Evolutionary conservation across 2,797 vertebrate species (phyloP), one percentile per base, ranked within the genome.

Genomic region (Chaetodon trifasciatus): DNA sequence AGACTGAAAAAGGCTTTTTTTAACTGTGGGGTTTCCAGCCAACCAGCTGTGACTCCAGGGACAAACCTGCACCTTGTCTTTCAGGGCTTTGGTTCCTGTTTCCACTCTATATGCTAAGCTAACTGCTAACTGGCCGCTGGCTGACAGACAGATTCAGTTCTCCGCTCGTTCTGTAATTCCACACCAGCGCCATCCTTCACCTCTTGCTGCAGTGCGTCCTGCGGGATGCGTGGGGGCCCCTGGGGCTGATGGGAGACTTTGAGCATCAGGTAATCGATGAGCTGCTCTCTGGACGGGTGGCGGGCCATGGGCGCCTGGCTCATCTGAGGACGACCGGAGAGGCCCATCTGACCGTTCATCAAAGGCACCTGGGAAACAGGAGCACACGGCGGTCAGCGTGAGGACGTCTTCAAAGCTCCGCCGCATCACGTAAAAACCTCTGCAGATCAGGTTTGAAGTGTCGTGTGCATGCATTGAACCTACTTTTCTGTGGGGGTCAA

Each of bases 211-310:
- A 96, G 84, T 37, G 95, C 3, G 49, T 99, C 97, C 0, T 96
- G 96, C 12, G 95, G 92, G 84, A 91, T 86, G 71, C 97, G 97
- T 0, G 95, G 88, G 71, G 96, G 91, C 61, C 95, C 97, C 71
- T 94, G 97, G 35, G 97, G 90, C 86, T 96, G 97, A 78, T 95
- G 97, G 81, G 97, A 97, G 87, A 98, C 98, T 95, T 99, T 99
- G 88, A 98, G 95, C 97, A 98, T 98, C 93, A 98, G 93, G 88
- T 98, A 99, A 93, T 99, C 98, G 50, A 99, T 98, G 88, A 99
- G 95, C 93, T 99, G 97, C 89, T 99, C 98, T 94, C 97, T 95
- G 92, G 98, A 98, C 1, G 97, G 97, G 93, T 98, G 97, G 72
- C 98, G 98, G 70, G 94, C 97, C 90, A 99, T 97, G 72, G 93